Evolutionary conservation across 2,797 vertebrate genomes (phyloP), one percentile per base, ranked within the genome.

Genomic region (Siniperca undulata): DNA sequence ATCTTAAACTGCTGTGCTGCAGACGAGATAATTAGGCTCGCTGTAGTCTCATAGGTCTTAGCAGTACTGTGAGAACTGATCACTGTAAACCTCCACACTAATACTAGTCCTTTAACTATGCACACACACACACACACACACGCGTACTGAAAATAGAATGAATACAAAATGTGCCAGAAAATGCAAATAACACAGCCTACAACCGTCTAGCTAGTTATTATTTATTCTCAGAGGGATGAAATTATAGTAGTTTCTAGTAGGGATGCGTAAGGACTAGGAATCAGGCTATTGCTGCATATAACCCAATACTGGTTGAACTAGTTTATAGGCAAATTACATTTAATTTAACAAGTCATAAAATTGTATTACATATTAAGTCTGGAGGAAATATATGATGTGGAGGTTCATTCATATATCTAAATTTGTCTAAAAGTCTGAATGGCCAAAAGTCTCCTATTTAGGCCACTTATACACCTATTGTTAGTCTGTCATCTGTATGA

Each of bases 1-100:
- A 34, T 77, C 24, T 84, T 38, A 30, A 44, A 67, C 1, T 55
- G 34, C 65, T 22, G 70, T 70, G 38, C 10, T 0, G 30, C 30
- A 70, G 67, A 50, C 4, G 0, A 69, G 42, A 79, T 86, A 64
- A 84, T 86, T 27, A 70, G 22, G 27, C 62, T 70, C 0, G 5
- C 24, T 68, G 67, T 27, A 20, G 44, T 56, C 52, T 71, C n/a
- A 27, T 22, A 62, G 19, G 4, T 76, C 24, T 56, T 22, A 42
- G 52, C n/a, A n/a, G 7, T 53, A 24, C 61, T 72, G 27, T 48
- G 60, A 60, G 58, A 70, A 69, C 12, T 66, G 34, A 59, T 80
- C 50, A 78, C 46, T 53, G 27, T n/a, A 77, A 85, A 72, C 38
- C 44, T 52, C 34, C 19, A n/a, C 64, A 70, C 30, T 62, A 55